These are phyloP conservation scores for Ptychobarbus kaznakovi DNA, from an alignment of 2,797 vertebrate genomes.

Conservation along the genomic window DNA sequence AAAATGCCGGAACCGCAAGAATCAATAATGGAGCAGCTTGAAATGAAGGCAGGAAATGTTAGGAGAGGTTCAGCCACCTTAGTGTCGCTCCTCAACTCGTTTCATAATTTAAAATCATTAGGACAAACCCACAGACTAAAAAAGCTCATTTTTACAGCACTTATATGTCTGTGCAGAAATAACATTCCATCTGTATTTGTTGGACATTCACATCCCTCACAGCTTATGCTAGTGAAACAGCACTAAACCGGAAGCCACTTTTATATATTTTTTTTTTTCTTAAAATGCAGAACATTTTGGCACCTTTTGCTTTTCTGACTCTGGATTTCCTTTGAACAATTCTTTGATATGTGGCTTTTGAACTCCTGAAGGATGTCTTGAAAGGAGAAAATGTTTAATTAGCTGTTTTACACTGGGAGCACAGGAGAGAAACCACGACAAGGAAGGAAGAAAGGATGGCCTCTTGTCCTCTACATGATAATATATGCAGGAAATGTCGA, in stretches of 20 bases:
- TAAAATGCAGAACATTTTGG: conserved; percentile 65
- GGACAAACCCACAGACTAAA: conserved; percentile 15
- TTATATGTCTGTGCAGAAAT: not conserved
- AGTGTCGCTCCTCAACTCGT: not conserved
- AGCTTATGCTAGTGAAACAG: not conserved
- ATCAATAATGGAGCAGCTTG: not conserved
- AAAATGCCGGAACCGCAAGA: conserved; percentile 2
- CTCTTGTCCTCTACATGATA: conserved; percentile 63
- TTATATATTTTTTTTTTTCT: conserved; percentile 33
- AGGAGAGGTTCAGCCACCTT: conserved; percentile 8
- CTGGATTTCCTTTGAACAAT: conserved; percentile 72
- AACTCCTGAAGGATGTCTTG: conserved; percentile 77
- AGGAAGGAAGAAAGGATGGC: conserved; percentile 44
- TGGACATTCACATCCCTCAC: not conserved
- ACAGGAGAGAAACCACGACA: conserved; percentile 59
- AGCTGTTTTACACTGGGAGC: conserved; percentile 66
- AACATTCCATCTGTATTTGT: conserved; percentile 30
- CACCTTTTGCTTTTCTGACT: conserved; percentile 71
- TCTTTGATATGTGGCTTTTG: conserved; percentile 76
- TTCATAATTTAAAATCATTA: conserved; percentile 27
- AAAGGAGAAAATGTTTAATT: conserved; percentile 77
- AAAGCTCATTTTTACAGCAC: conserved; percentile 5
- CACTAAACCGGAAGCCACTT: conserved; percentile 43
- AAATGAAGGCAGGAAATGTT: conserved; percentile 28
- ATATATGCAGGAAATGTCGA: conserved; percentile 70